Percentiles rank a stretch among this genome's conserved stretches.
These are phyloP conservation scores for Halictus quadricinctus DNA, from an alignment of 2,888 invertebrate genomes.

Conservation along the genomic window DNA sequence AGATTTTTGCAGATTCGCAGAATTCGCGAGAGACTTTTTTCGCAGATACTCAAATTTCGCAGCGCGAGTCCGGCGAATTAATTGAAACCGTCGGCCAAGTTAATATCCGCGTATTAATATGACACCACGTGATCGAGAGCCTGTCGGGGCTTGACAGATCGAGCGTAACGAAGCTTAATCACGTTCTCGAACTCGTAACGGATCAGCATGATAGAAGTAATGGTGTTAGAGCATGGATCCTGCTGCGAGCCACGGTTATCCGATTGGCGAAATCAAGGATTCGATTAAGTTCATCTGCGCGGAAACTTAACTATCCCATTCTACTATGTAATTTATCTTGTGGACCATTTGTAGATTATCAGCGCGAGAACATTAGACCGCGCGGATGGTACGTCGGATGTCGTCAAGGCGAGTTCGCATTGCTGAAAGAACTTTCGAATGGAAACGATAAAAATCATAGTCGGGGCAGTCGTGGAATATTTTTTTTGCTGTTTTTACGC, in stretches of 20 bases:
- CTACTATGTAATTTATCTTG: neutral
- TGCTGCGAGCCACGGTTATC: slow-evolving; percentile 15
- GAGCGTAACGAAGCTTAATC: slow-evolving; percentile 9
- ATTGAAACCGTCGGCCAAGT: neutral
- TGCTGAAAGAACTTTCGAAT: neutral
- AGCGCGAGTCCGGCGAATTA: neutral
- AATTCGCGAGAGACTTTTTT: neutral
- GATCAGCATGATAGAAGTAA: slow-evolving; percentile 4
- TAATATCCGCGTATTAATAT: neutral
- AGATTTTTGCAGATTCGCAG: neutral
- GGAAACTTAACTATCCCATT: slow-evolving; percentile 14
- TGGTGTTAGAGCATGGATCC: neutral
- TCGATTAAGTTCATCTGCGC: neutral
- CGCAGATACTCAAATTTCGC: neutral
- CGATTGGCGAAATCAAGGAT: slow-evolving; percentile 13
- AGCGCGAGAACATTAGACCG: neutral
- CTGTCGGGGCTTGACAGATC: slow-evolving; percentile 6
- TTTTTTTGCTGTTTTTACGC: neutral
- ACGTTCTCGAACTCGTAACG: neutral
- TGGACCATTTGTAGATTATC: neutral
- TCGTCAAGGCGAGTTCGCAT: neutral
- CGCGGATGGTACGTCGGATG: neutral
- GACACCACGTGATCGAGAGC: neutral
- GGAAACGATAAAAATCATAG: neutral
- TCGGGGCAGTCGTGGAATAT: neutral